Evolutionary conservation across 2,888 invertebrate genomes (phyloP), one percentile per base, ranked within the genome.

Genomic region (Mystacides longicornis): DNA sequence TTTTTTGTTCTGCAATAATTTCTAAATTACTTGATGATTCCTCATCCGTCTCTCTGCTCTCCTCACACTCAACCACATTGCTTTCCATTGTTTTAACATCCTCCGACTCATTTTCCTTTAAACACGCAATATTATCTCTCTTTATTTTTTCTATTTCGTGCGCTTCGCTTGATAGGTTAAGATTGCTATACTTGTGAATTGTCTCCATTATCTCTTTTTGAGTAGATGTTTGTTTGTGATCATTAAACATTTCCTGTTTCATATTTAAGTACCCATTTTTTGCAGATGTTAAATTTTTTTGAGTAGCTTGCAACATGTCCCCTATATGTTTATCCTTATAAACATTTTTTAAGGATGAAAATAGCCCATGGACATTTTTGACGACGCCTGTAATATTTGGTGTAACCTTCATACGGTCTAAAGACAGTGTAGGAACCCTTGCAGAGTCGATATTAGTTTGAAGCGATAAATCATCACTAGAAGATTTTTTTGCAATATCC

Each of bases 301-400:
- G 60, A 1, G 60, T 60, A 1, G 60, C 60, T 7, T 46, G 23
- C 55, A 59, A 53, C 16, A 61, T 59, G 9, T 55, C 61, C 2
- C 59, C 58, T 4, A 61, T 47, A 42, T 61, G 59, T 23, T 57
- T 60, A 18, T 60, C 60, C 54, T 66, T 69, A 58, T 77, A 77
- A 1, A 74, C 77, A 63, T 71, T 72, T 60, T 75, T 77, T 3
- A 77, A 63, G 50, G 73, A 75, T 0, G 76, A 75, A 58, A 77
- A 77, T 63, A 77, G 73, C 0, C 77, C 77, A 2, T 77, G 77
- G 0, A 77, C 76, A 65, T 77, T 77, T 63, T 76, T 76, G 1
- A 76, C 75, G 1, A 77, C 59, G 11, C 55, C 54, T 16, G 56
- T 54, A 14, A 59, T 43, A 42, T 61, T 58, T 14, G 54, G 58